Evolutionary conservation across 2,113 vertebrate species (phyloP), one percentile per base, ranked within the genome.

Genomic region (Ornithorhynchus anatinus): DNA sequence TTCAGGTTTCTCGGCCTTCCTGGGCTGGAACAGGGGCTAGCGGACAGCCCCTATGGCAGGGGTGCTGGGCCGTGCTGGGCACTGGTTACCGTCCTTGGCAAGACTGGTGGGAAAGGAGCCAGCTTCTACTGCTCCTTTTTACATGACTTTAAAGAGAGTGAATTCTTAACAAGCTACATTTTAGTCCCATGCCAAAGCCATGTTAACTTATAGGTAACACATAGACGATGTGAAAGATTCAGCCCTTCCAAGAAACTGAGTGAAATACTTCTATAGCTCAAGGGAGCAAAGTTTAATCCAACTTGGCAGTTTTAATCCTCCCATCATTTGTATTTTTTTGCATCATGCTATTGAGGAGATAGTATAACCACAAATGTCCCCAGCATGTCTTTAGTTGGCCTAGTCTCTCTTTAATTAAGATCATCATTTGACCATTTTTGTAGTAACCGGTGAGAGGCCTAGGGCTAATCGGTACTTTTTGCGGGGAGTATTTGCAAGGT

Each of bases 271-370:
- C 40, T 59, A 32, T 6, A 57, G 59, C 69, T 56, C 70, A 47
- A 17, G n/a, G 57, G 59, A 63, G 56, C 63, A 48, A 48, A 72
- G 66, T 67, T 72, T 63, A 66, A n/a, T 61, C 45, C 75, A 75
- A 82, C 80, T 65, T 70, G 81, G 23, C 38, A 43, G n/a, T 86
- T 86, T 87, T 67, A 89, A 78, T 47, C 62, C n/a, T 72, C 15
- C 78, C 57, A 77, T 56, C 9, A 50, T 45, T 84, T 86, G 87
- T 79, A 84, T 85, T 85, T 76, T 66, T 87, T 82, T 67, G 64
- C 25, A 48, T 19, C 61, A 67, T 81, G 37, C 59, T 80, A 72
- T 78, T 81, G 27, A 72, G 44, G 71, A 51, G 44, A 63, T 80
- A 17, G 32, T 38, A 7, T 19, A 42, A 54, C 16, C 73, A 42